Evolutionary conservation across 1,140 invertebrate species (phyloP), one percentile per base, ranked within the genome.

Genomic region (Zaprionus gabonicus): DNA sequence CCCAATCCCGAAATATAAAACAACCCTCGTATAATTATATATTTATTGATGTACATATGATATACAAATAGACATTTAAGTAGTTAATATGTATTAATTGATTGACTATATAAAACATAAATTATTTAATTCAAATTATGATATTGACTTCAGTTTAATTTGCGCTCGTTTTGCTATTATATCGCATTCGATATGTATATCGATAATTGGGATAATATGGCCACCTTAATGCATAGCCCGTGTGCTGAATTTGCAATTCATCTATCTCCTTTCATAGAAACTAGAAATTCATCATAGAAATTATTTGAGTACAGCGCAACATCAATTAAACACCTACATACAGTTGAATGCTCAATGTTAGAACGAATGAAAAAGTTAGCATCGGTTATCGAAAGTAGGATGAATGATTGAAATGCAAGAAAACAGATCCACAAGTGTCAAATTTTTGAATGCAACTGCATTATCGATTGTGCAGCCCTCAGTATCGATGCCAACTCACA

Each of bases 201-300:
- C 56, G 66, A 69, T 60, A 34, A 60, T 1, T 44, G 25, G n/a
- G 13, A n/a, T 59, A 25, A 12, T 15, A 69, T 49, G 23, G 5
- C 41, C 36, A 7, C 28, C 1, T 9, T 17, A 49, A 17, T 36
- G 41, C 17, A 41, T 9, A 60, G 56, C 66, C 56, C 56, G 51
- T 4, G 20, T 51, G 10, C 12, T 25, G 20, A 51, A 51, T 51
- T 23, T 13, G 10, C 17, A 23, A 51, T 51, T 51, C 46, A 25
- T 25, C 23, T 20, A 1, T 4, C 17, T 46, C 17, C 6, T 20
- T 51, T 51, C 20, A 12, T 23, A 51, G 12, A 4, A 51, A 7
- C 17, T 20, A 20, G 20, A 20, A 23, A 23, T 10, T 5, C 20
- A 20, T 20, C 20, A 0, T 20, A 20, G 20, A 15, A 15, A 4